Evolutionary conservation across 2,888 invertebrate species (phyloP), one percentile per base, ranked within the genome.

Genomic region (Drosophila conformis): DNA sequence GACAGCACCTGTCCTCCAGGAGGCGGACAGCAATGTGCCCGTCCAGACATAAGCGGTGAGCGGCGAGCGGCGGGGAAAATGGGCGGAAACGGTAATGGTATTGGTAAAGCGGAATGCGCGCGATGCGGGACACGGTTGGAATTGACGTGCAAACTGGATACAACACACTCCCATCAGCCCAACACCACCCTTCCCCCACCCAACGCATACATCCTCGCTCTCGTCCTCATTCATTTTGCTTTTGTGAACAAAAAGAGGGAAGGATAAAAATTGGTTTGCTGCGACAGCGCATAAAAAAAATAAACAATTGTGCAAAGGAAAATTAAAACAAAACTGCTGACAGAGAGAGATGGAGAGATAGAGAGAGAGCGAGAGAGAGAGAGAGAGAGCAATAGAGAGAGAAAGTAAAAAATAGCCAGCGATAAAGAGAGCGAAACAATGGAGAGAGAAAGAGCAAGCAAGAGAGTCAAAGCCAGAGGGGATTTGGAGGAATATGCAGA

Each of bases 1-100:
- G 91, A 94, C 97, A 91, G 90, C 92, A 56, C 95, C 97, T 91
- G 83, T 92, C 36, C 79, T 92, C 63, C 88, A 91, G 71, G 92
- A 92, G 81, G 83, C 85, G 40, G 92, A 93, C 70, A 92, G 89
- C 85, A 93, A 92, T 81, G 92, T 93, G 63, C 91, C 92, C 61
- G 92, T 93, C 49, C 91, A 92, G 82, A 93, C 93, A 92, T 93
- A 92, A 91, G 71, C 75, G 70, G 31, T 21, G n/a, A 49, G 49
- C 40, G 25, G 21, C 5, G 38, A 54, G 21, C 4, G 52, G 52
- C 53, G 15, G 52, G 35, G 46, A 42, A 38, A 48, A 73, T 53
- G 15, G 21, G 13, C 13, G 13, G 13, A 21, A 35, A 5, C 35
- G 18, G 27, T 27, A 51, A 51, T 5, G 29, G 18, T 2, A 52